Conservation (phyloP, 1,140 invertebrate genomes). For the Branchinecta lynchi region DNA sequence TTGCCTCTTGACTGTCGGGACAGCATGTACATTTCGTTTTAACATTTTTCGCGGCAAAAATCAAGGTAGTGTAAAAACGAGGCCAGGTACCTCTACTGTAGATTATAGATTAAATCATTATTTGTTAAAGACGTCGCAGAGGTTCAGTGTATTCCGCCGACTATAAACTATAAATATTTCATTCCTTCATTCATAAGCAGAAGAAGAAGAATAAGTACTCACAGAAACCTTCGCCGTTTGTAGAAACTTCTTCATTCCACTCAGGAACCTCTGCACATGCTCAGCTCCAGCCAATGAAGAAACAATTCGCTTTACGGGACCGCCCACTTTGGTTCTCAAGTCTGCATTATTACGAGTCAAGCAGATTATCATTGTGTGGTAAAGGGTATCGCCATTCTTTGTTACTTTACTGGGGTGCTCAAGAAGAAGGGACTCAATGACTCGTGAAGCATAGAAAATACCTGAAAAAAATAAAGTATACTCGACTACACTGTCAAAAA, state of each 20-base stretch:
- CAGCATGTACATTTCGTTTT: too few species aligned
- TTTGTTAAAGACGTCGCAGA: too few species aligned
- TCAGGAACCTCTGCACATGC: constrained; percentile 39
- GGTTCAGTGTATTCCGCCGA: too few species aligned
- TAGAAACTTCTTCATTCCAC: constrained; percentile 42
- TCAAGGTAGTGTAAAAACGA: too few species aligned
- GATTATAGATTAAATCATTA: too few species aligned
- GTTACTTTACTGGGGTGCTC: constrained; percentile 42
- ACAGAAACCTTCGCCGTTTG: constrained; percentile 36
- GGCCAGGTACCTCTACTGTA: too few species aligned
- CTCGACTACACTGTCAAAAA: too few species aligned
- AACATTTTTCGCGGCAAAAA: too few species aligned
- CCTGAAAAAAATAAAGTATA: constrained; percentile 32
- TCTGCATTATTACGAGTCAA: constrained; percentile 33
- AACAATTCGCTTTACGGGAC: constrained; percentile 31
- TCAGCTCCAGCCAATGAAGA: constrained; percentile 32
- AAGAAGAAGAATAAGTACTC: too few species aligned
- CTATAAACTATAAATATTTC: too few species aligned
- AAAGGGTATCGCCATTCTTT: constrained; percentile 39
- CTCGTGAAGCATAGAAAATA: constrained; percentile 41
- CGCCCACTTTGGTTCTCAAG: constrained; percentile 27
- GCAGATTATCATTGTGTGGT: constrained; percentile 45
- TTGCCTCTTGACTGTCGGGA: too few species aligned
- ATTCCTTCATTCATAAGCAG: too few species aligned
- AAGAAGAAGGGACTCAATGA: constrained; percentile 45